A percentile compares a stretch with the other conserved stretches of the same genome.
Conservation (phyloP, 2,113 vertebrate genomes). For the Syrrhaptes paradoxus region DNA sequence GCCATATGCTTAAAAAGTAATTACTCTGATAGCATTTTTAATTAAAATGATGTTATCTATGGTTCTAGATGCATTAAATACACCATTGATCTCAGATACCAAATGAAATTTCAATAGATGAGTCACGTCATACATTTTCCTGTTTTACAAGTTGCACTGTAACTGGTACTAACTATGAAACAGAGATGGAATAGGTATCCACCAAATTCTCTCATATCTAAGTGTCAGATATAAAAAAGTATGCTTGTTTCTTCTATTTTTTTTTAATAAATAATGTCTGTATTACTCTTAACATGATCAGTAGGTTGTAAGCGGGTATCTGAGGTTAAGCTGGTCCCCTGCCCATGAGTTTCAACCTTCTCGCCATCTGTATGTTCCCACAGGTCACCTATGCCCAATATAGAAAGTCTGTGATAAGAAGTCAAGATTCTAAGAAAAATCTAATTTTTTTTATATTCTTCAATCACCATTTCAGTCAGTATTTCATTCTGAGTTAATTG, state of each 20-base stretch:
- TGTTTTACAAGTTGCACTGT: neutral
- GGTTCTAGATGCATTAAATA: constrained; percentile 55
- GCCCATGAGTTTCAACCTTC: neutral
- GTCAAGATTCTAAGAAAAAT: neutral
- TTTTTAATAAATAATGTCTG: neutral
- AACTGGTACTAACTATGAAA: neutral
- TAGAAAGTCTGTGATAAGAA: neutral
- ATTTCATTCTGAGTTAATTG: neutral
- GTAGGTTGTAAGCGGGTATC: neutral
- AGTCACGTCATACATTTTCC: neutral
- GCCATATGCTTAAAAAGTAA: constrained; percentile 72
- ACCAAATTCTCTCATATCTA: neutral
- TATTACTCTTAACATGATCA: neutral
- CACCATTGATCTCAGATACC: constrained; percentile 57
- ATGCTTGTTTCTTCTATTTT: neutral
- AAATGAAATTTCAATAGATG: constrained; percentile 38
- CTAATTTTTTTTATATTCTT: neutral
- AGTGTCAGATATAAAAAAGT: neutral
- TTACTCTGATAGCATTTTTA: constrained; percentile 69
- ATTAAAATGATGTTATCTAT: constrained; percentile 73
- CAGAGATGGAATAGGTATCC: neutral
- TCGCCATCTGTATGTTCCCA: accelerated
- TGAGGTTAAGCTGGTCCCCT: neutral
- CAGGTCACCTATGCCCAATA: accelerated
- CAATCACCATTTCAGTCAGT: neutral